Evolutionary conservation across 2,113 vertebrate species (phyloP).

Genomic region (Dendrocopos noguchii): DNA sequence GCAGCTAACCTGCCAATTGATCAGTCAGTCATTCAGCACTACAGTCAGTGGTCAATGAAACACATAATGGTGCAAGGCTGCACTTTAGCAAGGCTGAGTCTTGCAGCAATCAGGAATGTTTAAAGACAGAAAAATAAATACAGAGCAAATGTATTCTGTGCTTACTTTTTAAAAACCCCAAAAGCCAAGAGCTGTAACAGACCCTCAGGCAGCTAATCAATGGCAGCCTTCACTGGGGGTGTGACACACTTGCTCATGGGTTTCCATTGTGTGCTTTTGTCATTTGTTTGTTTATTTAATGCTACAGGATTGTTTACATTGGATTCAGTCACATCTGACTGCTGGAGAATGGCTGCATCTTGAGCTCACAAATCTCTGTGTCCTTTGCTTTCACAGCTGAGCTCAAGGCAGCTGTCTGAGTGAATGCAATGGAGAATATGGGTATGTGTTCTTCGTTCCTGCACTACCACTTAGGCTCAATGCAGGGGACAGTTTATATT

Average conservation of each 20-base stretch:
- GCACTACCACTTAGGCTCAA: background rate
- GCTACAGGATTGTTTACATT: background rate
- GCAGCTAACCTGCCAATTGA: constrained; percentile 52
- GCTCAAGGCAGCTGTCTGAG: background rate
- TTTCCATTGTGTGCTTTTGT: background rate
- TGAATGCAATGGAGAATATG: background rate
- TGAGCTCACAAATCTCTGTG: background rate
- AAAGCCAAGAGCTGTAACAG: background rate
- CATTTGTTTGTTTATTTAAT: background rate
- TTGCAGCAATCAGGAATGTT: background rate
- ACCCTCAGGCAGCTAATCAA: background rate
- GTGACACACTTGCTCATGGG: background rate
- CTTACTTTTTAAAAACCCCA: background rate
- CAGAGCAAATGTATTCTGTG: background rate
- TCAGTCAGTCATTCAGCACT: constrained; percentile 16
- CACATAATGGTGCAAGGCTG: constrained; percentile 16
- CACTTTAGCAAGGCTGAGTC: background rate
- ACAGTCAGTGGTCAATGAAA: constrained; percentile 49
- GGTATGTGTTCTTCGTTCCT: background rate
- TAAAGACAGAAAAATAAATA: constrained; percentile 21
- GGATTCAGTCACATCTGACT: background rate
- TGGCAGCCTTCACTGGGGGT: background rate
- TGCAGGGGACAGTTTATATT: background rate
- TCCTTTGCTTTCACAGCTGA: background rate
- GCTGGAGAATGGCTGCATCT: background rate